These are phyloP conservation scores for Limnephilus auricula DNA, from an alignment of 2,888 invertebrate species.

Conservation along the genomic window DNA sequence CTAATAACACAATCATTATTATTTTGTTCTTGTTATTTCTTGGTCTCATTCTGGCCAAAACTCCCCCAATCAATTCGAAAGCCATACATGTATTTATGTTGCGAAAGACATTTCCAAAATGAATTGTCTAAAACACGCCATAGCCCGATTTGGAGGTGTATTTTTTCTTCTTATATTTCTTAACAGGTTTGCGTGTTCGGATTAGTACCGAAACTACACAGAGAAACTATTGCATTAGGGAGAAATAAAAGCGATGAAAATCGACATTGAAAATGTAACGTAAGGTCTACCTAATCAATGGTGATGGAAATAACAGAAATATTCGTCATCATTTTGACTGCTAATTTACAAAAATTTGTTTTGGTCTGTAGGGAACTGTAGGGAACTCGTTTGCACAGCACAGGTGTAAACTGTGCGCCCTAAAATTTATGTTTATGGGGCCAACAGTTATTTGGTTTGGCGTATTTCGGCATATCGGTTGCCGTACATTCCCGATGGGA, in stretches of 20 bases:
- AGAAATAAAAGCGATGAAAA: background rate
- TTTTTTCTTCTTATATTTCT: background rate
- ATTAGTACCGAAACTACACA: background rate
- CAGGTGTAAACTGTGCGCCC: no score
- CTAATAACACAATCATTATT: slow-evolving; percentile 9
- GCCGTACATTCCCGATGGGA: no score
- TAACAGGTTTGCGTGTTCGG: slow-evolving; percentile 14
- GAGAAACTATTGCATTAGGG: background rate
- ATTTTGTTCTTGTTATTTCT: background rate
- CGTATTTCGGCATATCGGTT: no score
- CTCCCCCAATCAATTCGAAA: background rate
- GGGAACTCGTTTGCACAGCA: no score
- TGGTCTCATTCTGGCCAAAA: background rate
- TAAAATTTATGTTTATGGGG: no score
- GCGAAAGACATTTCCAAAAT: slow-evolving; percentile 23
- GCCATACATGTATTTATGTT: background rate
- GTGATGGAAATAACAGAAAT: background rate
- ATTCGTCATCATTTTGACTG: background rate
- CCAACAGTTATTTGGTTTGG: no score
- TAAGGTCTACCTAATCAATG: background rate
- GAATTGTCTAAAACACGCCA: slow-evolving; percentile 18
- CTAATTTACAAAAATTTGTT: no score
- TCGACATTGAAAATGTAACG: background rate
- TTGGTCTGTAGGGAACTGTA: no score
- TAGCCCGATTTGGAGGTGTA: background rate